A percentile compares a stretch with the other conserved stretches of the same genome.
Evolutionary conservation across 2,113 vertebrate species (phyloP).

Genomic region (Takifugu bimaculatus): DNA sequence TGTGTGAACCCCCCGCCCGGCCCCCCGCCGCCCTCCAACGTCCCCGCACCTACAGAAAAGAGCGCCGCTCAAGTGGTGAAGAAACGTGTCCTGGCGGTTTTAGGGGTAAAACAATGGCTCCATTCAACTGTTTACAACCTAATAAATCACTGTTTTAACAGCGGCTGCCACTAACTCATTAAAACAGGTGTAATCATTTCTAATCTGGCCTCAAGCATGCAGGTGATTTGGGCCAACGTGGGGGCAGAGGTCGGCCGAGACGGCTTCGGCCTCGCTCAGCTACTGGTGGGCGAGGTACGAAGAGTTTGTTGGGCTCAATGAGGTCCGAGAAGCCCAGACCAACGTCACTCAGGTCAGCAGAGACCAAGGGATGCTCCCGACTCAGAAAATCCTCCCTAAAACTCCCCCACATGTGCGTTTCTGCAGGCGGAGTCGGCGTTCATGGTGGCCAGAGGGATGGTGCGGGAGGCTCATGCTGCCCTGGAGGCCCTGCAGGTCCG

Average conservation of each 20-base stretch:
- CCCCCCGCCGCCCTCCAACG: conserved; percentile 47
- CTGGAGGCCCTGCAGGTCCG: conserved; percentile 82
- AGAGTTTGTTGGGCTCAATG: conserved; percentile 91
- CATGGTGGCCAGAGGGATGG: conserved; percentile 91
- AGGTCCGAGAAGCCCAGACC: conserved; percentile 87
- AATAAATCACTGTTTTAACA: neutral
- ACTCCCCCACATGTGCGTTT: neutral
- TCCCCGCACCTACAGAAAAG: conserved; percentile 41
- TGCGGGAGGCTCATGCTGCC: conserved; percentile 81
- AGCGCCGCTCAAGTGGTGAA: conserved; percentile 41
- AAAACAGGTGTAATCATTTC: neutral
- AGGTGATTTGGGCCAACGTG: conserved; percentile 70
- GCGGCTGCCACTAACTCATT: too few species aligned
- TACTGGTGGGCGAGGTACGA: conserved; percentile 91
- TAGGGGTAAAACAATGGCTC: conserved; percentile 37
- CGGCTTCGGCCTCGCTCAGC: conserved; percentile 66
- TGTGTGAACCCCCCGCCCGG: conserved; percentile 62
- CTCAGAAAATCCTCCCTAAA: too few species aligned
- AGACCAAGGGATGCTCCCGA: too few species aligned
- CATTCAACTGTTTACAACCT: too few species aligned
- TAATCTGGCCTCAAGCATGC: conserved; percentile 57
- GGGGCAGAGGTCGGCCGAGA: conserved; percentile 72
- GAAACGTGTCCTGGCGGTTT: conserved; percentile 37
- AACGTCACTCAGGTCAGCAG: conserved; percentile 88
- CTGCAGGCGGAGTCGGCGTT: conserved; percentile 88